Conservation (phyloP, 2,797 vertebrate genomes). For the Chrysocyon brachyurus region DNA sequence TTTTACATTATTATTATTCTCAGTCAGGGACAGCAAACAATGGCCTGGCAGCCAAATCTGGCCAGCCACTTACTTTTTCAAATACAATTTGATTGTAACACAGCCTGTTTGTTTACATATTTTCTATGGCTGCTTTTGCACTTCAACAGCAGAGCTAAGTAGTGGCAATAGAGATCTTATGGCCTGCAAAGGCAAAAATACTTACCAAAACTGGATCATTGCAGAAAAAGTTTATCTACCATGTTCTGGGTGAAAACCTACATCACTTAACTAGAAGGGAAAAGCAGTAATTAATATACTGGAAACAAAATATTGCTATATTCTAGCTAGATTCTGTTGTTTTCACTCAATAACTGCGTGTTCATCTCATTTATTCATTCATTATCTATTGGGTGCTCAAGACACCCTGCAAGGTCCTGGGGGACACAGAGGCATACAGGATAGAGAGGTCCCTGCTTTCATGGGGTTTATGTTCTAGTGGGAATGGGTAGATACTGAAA, state of each 20-base stretch:
- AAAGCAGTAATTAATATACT: neutral
- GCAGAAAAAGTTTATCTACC: slow-evolving; percentile 1
- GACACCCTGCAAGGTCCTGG: neutral
- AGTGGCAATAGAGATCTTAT: neutral
- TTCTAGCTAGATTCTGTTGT: slow-evolving; percentile 18
- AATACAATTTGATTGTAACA: slow-evolving; percentile 7
- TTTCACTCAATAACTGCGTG: neutral
- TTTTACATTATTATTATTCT: slow-evolving; percentile 60
- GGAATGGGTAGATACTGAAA: neutral
- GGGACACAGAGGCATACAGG: neutral
- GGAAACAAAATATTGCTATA: slow-evolving; percentile 41
- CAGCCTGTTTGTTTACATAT: neutral
- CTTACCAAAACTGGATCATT: neutral
- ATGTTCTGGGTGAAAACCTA: neutral
- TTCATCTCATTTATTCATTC: neutral
- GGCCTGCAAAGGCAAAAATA: neutral
- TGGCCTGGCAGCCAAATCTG: slow-evolving; percentile 3
- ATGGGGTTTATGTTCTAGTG: neutral
- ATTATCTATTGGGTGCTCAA: neutral
- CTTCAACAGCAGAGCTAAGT: neutral
- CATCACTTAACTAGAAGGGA: neutral
- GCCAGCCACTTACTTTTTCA: slow-evolving; percentile 51
- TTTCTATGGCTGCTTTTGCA: neutral
- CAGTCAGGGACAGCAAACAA: neutral
- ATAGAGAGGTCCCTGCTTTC: neutral